Conservation (phyloP, 2,888 invertebrate species). For the Epinotia nisella region DNA sequence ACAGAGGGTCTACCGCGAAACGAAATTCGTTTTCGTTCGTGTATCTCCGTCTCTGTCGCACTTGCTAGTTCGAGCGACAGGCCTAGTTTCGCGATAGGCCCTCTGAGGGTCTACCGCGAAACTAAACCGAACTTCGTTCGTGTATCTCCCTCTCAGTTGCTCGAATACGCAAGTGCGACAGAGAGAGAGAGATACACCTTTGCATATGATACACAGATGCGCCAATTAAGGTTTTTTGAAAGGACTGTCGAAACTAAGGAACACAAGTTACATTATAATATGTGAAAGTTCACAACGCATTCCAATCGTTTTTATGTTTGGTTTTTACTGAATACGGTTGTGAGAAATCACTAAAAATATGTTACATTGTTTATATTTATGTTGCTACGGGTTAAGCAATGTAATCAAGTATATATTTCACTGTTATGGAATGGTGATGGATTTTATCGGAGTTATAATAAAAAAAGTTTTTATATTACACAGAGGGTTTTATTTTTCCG, state of each 20-base stretch:
- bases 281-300: conserved; percentile 14
- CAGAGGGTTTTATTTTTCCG: conserved; percentile 63
- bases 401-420: conserved; percentile 15
- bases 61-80: too few relatives aligned
- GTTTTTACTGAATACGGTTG: not conserved
- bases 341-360: not conserved
- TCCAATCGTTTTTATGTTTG: conserved; percentile 12
- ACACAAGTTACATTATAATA: not conserved
- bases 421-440: conserved; percentile 36
- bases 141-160: too few relatives aligned
- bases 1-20: too few relatives aligned
- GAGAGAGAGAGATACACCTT: too few relatives aligned
- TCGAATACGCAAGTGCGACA: too few relatives aligned
- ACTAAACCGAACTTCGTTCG: too few relatives aligned
- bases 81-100: too few relatives aligned
- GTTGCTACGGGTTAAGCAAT: conserved; percentile 15
- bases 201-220: too few relatives aligned
- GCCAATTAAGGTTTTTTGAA: too few relatives aligned
- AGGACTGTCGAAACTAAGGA: not conserved
- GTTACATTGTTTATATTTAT: conserved; percentile 5
- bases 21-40: too few relatives aligned
- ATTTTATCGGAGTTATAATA: conserved; percentile 34
- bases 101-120: too few relatives aligned
- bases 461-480: conserved; percentile 48
- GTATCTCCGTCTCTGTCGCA: too few relatives aligned